phyloP scores from a whole-genome alignment of 2,888 invertebrate genomes.

The Frankliniella intonsa region DNA sequence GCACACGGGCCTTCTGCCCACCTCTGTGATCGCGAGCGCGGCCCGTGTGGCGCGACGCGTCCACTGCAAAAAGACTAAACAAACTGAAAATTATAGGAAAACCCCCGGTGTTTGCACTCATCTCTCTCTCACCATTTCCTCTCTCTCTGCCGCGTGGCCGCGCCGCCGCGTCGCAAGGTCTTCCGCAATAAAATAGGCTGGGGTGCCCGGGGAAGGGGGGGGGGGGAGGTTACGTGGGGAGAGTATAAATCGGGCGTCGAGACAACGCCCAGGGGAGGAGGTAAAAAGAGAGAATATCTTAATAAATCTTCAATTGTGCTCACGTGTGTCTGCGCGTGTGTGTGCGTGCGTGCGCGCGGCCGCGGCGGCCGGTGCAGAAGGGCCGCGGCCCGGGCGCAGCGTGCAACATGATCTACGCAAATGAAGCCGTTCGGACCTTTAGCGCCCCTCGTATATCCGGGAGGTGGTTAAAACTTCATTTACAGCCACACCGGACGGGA shows the following conservation, averaged over 20 bases:
- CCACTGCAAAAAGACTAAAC: too few relatives aligned
- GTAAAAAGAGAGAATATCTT: not conserved
- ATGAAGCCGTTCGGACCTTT: not conserved
- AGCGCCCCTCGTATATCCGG: not conserved
- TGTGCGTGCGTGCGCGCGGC: not conserved
- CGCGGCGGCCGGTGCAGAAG: not conserved
- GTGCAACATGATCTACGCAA: slow-evolving; percentile 18
- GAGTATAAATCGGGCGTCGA: slow-evolving; percentile 2
- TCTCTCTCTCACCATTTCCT: not conserved
- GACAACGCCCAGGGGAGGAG: not conserved
- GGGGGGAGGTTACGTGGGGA: not conserved
- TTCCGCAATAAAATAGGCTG: not conserved
- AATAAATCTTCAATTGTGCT: slow-evolving; percentile 27
- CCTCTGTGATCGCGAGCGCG: too few relatives aligned
- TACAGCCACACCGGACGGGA: not conserved
- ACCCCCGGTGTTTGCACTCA: not conserved
- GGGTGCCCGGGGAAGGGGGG: not conserved
- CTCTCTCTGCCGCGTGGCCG: not conserved
- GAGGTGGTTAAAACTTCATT: not conserved
- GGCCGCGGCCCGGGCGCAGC: not conserved
- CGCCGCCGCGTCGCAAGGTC: not conserved
- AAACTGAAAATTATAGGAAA: not conserved
- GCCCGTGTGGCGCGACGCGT: too few relatives aligned
- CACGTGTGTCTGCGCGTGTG: not conserved
- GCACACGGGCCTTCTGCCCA: too few relatives aligned